phyloP scores from a whole-genome alignment of 2,888 invertebrate genomes.

The Amiota minor region DNA sequence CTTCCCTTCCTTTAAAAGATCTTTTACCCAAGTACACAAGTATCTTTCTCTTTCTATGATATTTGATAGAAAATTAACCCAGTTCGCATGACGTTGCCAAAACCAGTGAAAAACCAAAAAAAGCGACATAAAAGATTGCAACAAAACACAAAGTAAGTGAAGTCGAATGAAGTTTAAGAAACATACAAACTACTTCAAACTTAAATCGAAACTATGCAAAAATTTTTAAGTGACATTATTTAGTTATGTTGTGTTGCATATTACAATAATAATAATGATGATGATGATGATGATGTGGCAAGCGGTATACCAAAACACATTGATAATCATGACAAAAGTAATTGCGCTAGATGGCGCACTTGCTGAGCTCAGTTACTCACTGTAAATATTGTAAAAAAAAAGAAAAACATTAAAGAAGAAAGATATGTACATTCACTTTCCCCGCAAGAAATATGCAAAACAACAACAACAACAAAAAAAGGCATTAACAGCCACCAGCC shows the following conservation, averaged over 20 bases:
- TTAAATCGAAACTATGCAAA: neutral
- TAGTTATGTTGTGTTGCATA: conserved; percentile 1
- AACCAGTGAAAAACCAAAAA: conserved; percentile 39
- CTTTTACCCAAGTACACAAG: no score
- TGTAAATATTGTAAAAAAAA: neutral
- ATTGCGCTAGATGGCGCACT: conserved; percentile 9
- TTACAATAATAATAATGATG: neutral
- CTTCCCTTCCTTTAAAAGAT: no score
- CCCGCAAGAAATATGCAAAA: conserved; percentile 42
- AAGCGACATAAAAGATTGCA: conserved; percentile 1
- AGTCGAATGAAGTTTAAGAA: neutral
- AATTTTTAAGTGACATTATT: conserved; percentile 9
- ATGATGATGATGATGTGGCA: neutral
- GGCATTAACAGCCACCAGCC: no score
- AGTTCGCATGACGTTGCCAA: conserved; percentile 62
- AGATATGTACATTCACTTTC: conserved; percentile 60
- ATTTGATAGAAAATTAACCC: conserved; percentile 61
- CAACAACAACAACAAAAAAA: neutral
- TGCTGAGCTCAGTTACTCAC: neutral
- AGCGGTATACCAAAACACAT: neutral
- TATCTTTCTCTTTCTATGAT: neutral
- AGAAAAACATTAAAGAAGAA: neutral
- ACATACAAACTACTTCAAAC: neutral
- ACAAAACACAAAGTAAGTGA: neutral
- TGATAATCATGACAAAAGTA: conserved; percentile 22